Evolutionary conservation across 2,888 invertebrate species (phyloP).

Genomic region (Cosmia pyralina): DNA sequence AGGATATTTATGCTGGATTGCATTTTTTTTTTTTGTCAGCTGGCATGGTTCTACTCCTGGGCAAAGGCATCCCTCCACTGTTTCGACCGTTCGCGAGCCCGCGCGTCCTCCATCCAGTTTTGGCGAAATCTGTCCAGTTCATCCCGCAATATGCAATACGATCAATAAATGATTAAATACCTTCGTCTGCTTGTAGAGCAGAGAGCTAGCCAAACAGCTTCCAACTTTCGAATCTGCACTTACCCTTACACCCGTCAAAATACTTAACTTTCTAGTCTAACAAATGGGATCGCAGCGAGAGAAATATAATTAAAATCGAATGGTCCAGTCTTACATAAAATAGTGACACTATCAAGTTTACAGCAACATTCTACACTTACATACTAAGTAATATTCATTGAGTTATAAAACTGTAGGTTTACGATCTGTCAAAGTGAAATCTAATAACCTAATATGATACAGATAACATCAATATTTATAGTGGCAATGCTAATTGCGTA

Average conservation of each 20-base stretch:
- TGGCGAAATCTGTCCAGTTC: too few species aligned
- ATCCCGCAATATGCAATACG: too few species aligned
- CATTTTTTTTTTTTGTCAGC: too few species aligned
- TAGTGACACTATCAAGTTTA: slow-evolving; percentile 52
- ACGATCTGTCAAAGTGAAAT: slow-evolving; percentile 60
- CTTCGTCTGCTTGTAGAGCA: not conserved
- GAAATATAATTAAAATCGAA: slow-evolving; percentile 55
- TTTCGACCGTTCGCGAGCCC: too few species aligned
- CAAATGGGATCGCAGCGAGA: slow-evolving; percentile 41
- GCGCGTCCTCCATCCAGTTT: too few species aligned
- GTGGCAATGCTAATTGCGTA: slow-evolving; percentile 33
- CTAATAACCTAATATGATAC: slow-evolving; percentile 58
- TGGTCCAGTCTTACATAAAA: slow-evolving; percentile 45
- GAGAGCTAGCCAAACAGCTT: slow-evolving; percentile 38
- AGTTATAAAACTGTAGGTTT: slow-evolving; percentile 63
- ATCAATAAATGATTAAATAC: not conserved
- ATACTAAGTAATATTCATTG: slow-evolving; percentile 64
- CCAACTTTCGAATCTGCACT: slow-evolving; percentile 52
- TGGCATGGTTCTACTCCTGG: too few species aligned
- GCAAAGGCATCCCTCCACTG: too few species aligned
- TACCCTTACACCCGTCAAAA: slow-evolving; percentile 52
- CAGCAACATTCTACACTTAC: slow-evolving; percentile 43
- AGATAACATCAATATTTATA: slow-evolving; percentile 60
- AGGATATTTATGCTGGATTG: not conserved
- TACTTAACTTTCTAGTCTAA: slow-evolving; percentile 52